Evolutionary conservation across 1,140 invertebrate genomes (phyloP).

Genomic region (Stegodyphus mimosarum): DNA sequence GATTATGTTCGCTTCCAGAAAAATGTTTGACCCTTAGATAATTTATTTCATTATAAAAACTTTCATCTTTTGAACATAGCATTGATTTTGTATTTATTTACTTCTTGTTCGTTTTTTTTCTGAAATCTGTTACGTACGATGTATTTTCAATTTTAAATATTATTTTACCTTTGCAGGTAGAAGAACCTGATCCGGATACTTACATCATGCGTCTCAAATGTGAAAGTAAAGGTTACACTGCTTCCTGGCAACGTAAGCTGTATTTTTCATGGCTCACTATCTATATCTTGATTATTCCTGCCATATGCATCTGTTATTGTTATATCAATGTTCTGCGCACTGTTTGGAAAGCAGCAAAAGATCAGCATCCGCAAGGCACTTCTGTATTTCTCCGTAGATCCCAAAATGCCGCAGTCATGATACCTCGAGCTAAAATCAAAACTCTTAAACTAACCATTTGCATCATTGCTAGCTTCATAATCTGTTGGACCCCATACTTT

Average conservation of each 20-base stretch:
- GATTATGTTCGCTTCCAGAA: too few relatives aligned
- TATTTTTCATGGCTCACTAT: constrained; percentile 69
- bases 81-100: too few relatives aligned
- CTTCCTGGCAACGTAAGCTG: constrained; percentile 69
- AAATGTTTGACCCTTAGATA: too few relatives aligned
- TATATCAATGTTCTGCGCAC: constrained; percentile 69
- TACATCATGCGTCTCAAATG: constrained; percentile 66
- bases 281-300: constrained; percentile 69
- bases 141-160: background rate
- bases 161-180: constrained; percentile 59
- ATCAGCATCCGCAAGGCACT: constrained; percentile 19
- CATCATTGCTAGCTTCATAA: constrained; percentile 69
- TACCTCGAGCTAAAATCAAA: constrained; percentile 68
- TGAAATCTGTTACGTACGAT: background rate
- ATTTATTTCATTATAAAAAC: too few relatives aligned
- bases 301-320: constrained; percentile 68
- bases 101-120: too few relatives aligned
- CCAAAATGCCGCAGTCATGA: constrained; percentile 61
- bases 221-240: constrained; percentile 68
- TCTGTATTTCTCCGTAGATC: constrained; percentile 63
- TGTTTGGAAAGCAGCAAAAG: constrained; percentile 66
- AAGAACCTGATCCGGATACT: constrained; percentile 62
- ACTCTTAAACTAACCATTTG: constrained; percentile 69
- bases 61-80: too few relatives aligned
- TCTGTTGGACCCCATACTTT: constrained; percentile 71